These are phyloP conservation scores for Scelioninae gen. 2 DNA, from an alignment of 2,888 invertebrate genomes.

Conservation along the genomic window DNA sequence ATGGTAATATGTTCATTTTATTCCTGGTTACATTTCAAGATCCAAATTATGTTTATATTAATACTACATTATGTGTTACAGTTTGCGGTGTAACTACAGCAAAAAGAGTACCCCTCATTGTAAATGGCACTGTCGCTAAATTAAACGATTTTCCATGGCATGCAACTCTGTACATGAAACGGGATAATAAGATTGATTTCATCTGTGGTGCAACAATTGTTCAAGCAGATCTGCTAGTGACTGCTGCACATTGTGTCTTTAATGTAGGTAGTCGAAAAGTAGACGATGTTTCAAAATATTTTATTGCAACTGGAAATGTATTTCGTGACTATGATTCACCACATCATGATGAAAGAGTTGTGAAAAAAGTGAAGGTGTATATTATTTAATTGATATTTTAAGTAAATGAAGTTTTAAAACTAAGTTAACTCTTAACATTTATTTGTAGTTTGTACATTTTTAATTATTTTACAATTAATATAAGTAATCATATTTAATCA, in stretches of 20 bases:
- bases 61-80: constrained; percentile 62
- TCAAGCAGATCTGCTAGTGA: constrained; percentile 70
- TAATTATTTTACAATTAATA: no score
- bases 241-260: constrained; percentile 75
- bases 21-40: no score
- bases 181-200: constrained; percentile 64
- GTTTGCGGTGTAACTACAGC: constrained; percentile 70
- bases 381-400: constrained; percentile 15
- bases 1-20: no score
- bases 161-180: constrained; percentile 69
- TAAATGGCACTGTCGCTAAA: constrained; percentile 66
- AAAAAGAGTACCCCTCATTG: constrained; percentile 64
- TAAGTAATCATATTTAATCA: no score
- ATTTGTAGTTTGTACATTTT: no score
- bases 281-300: constrained; percentile 58
- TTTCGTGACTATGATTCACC: constrained; percentile 68
- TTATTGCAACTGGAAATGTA: constrained; percentile 71
- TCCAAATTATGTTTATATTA: constrained; percentile 1
- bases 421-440: not conserved
- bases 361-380: constrained; percentile 64
- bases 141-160: constrained; percentile 74
- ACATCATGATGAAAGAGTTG: constrained; percentile 61
- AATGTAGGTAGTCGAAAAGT: constrained; percentile 63
- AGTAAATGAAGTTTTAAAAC: not conserved
- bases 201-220: constrained; percentile 74